Evolutionary conservation across 1,140 invertebrate genomes (phyloP).

Genomic region (Luehdorfia chinensis): DNA sequence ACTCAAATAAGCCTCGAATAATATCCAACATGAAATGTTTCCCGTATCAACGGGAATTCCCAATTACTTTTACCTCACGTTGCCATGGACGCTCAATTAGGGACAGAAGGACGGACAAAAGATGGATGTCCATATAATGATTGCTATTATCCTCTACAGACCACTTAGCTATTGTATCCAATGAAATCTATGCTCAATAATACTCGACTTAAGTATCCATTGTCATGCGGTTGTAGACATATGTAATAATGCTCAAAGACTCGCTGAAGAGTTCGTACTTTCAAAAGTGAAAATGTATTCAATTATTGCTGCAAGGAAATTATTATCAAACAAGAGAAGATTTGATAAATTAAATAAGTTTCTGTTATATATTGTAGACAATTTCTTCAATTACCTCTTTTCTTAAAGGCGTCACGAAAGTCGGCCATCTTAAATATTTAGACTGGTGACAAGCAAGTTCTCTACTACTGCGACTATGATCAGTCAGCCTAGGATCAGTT

Average conservation of each 20-base stretch:
- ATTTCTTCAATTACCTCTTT: too few species aligned
- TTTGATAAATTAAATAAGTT: too few species aligned
- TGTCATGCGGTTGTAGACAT: conserved; percentile 4
- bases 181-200: conserved; percentile 8
- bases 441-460: too few species aligned
- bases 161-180: conserved; percentile 14
- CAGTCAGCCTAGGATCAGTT: too few species aligned
- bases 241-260: neutral
- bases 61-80: conserved; percentile 11
- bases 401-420: too few species aligned
- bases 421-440: too few species aligned
- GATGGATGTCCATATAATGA: conserved; percentile 18
- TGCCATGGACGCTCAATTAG: conserved; percentile 11
- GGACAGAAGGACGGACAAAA: conserved; percentile 11
- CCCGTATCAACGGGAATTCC: conserved; percentile 4
- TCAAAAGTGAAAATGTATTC: too few species aligned
- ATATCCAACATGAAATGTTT: conserved; percentile 3
- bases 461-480: too few species aligned
- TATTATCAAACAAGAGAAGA: too few species aligned
- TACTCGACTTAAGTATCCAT: conserved; percentile 8
- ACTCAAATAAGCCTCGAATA: neutral
- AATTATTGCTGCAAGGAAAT: too few species aligned
- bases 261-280: neutral
- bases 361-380: too few species aligned
- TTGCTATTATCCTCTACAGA: conserved; percentile 18